Conservation (phyloP, 2,113 vertebrate species). For the Leptosomus discolor region DNA sequence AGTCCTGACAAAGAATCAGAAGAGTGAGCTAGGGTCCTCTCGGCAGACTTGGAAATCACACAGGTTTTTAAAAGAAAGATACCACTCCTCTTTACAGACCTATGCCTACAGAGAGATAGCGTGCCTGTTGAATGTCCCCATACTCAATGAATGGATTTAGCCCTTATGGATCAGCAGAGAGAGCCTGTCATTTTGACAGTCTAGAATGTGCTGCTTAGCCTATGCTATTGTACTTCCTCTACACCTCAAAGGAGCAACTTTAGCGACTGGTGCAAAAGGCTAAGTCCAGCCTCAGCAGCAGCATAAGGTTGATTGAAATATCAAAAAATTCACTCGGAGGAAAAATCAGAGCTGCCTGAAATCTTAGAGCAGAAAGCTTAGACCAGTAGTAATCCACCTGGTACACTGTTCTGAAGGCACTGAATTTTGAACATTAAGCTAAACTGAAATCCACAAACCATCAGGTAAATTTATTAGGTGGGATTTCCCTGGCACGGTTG, state of each 20-base stretch:
- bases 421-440: neutral
- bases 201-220: neutral
- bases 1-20: neutral
- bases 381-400: neutral
- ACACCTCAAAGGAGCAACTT: neutral
- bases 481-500: neutral
- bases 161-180: neutral
- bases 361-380: neutral
- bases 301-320: neutral
- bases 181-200: neutral
- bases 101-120: neutral
- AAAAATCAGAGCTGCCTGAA: neutral
- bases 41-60: neutral
- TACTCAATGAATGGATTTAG: neutral
- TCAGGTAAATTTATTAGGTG: neutral
- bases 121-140: neutral
- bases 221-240: neutral
- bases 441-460: neutral
- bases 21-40: neutral
- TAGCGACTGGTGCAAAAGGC: neutral
- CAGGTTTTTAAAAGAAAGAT: neutral
- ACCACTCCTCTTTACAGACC: neutral
- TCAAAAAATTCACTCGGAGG: neutral
- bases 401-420: neutral
- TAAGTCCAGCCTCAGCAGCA: neutral